phyloP scores from a whole-genome alignment of 2,888 invertebrate species.

The Autographa gamma region DNA sequence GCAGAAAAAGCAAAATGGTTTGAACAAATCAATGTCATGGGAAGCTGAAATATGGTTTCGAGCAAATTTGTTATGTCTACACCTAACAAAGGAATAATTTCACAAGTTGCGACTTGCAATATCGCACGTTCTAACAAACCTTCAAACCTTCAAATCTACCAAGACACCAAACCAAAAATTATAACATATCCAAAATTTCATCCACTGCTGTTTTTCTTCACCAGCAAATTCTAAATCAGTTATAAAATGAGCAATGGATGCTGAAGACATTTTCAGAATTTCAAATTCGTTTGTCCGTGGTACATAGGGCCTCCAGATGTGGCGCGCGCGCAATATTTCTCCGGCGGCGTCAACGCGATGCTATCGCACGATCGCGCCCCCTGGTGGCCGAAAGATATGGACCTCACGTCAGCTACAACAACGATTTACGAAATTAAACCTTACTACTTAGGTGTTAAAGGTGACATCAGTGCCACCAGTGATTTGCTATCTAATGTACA shows the following conservation, averaged over 20 bases:
- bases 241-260: slow-evolving; percentile 36
- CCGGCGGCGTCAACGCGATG: slow-evolving; percentile 69
- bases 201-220: slow-evolving; percentile 15
- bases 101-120: slow-evolving; percentile 51
- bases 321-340: slow-evolving; percentile 65
- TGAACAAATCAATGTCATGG: slow-evolving; percentile 61
- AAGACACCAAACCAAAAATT: slow-evolving; percentile 7
- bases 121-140: slow-evolving; percentile 53
- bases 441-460: neutral
- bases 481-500: slow-evolving; percentile 19
- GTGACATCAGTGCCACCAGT: neutral
- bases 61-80: slow-evolving; percentile 60
- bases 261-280: slow-evolving; percentile 1
- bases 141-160: slow-evolving; percentile 18
- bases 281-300: slow-evolving; percentile 16
- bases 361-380: slow-evolving; percentile 63
- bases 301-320: slow-evolving; percentile 47
- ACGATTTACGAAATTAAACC: neutral
- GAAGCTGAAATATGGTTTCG: slow-evolving; percentile 54
- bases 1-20: slow-evolving; percentile 30
- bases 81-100: slow-evolving; percentile 60
- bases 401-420: slow-evolving; percentile 4
- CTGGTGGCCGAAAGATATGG: slow-evolving; percentile 58
- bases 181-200: neutral
- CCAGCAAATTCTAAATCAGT: neutral